These are phyloP conservation scores for Leucopsar rothschildi DNA, from an alignment of 2,113 vertebrate species.

Conservation along the genomic window DNA sequence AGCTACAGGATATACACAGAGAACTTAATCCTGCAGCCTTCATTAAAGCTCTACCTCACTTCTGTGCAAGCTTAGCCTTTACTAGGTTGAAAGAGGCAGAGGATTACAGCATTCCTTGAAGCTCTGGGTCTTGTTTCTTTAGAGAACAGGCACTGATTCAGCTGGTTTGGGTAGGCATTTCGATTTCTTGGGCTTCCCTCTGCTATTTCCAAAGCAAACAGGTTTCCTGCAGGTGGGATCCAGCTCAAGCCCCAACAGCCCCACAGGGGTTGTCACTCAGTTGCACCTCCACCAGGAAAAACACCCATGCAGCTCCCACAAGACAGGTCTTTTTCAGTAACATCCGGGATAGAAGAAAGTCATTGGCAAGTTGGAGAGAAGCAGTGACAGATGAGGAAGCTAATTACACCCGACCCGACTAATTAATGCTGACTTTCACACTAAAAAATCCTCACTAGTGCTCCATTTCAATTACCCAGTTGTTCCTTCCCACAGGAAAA, in stretches of 20 bases:
- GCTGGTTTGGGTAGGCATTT: not conserved
- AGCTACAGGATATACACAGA: not conserved
- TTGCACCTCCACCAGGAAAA: not conserved
- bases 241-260: not conserved
- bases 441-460: conserved; percentile 59
- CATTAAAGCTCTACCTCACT: not conserved
- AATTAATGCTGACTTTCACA: conserved; percentile 70
- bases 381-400: conserved; percentile 59
- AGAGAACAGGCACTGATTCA: not conserved
- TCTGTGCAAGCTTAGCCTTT: not conserved
- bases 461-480: conserved; percentile 69
- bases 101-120: not conserved
- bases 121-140: not conserved
- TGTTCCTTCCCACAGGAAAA: conserved; percentile 46
- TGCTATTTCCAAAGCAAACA: not conserved
- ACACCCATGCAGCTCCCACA: not conserved
- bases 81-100: not conserved
- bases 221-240: not conserved
- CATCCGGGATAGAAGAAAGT: conserved; percentile 23
- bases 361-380: conserved; percentile 52
- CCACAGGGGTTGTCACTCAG: not conserved
- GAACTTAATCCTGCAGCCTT: not conserved
- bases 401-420: conserved; percentile 65
- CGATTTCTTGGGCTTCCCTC: not conserved
- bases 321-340: not conserved